Evolutionary conservation across 1,140 invertebrate genomes (phyloP).

Genomic region (Bombus waltoni): DNA sequence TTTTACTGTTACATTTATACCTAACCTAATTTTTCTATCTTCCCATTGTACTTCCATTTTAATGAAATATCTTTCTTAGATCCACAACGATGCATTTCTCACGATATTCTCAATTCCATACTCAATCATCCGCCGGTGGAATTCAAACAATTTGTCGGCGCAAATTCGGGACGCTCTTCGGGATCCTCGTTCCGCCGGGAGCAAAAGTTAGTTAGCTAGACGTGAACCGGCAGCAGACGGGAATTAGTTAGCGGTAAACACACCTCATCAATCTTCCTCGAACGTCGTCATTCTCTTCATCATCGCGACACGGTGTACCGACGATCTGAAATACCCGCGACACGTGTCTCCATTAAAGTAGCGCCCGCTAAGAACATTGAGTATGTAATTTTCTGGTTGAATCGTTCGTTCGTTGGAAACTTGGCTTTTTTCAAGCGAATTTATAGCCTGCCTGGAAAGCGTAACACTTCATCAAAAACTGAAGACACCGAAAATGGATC

Average conservation of each 20-base stretch:
- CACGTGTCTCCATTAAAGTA: constrained; percentile 78
- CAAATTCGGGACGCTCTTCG: constrained; percentile 5
- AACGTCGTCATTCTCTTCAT: constrained; percentile 71
- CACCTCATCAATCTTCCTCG: constrained; percentile 80
- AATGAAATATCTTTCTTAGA: background rate
- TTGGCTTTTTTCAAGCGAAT: background rate
- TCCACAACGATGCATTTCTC: background rate
- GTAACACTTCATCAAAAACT: background rate
- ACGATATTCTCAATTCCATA: background rate
- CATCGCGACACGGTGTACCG: constrained; percentile 56
- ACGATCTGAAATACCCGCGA: constrained; percentile 74
- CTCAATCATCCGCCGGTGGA: constrained; percentile 30
- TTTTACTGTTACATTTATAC: background rate
- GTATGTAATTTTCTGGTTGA: constrained; percentile 14
- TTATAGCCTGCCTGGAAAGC: background rate
- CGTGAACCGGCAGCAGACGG: constrained; percentile 30
- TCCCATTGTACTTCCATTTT: background rate
- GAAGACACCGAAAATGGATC: background rate
- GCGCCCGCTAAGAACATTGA: constrained; percentile 44
- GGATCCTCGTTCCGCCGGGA: constrained; percentile 7
- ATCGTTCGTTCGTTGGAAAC: background rate
- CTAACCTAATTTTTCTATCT: background rate
- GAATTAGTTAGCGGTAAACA: constrained; percentile 76
- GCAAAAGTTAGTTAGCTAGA: constrained; percentile 51
- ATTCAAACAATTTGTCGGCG: constrained; percentile 71